Evolutionary conservation across 2,113 vertebrate species (phyloP), one percentile per base, ranked within the genome.

Genomic region (Quiscalus mexicanus): DNA sequence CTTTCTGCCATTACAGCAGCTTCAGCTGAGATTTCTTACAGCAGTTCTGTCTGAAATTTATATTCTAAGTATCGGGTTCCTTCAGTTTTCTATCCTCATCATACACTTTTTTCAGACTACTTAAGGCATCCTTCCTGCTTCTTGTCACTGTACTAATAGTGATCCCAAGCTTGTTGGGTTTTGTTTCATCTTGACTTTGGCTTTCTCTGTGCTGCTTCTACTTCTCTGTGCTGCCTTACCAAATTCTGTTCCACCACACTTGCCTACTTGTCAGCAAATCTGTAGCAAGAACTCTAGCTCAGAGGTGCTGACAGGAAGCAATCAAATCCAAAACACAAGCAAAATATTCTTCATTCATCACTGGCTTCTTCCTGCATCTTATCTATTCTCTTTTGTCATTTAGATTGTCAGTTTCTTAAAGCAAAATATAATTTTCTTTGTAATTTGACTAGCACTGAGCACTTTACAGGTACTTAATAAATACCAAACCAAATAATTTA

Each of bases 261-360:
- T 87, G 45, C 81, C 79, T 60, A 28, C 1, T 7, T 45, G 63
- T 88, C 45, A 62, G 63, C 63, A 60, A 68, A 65, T 69, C 59
- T 69, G 12, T n/a, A 83, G 83, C 42, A 52, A 74, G 83, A 88
- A 33, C 79, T 80, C 8, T 9, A 63, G 71, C 64, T 87, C 59
- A 45, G 63, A 87, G 75, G 82, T 91, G 78, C 84, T 89, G 89
- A 78, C 62, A 73, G 50, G 50, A 89, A 55, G 49, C 49, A 60
- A 30, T 94, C 56, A 45, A 37, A 73, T 87, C 60, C 62, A 64
- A 91, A 95, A 87, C 52, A 91, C 11, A 30, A 90, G 70, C 79
- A 84, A 95, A 95, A 89, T 82, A 92, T 35, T 94, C 65, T 49
- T 76, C 25, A 30, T 89, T 95, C 63, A n/a, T 83, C 49, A 6